Evolutionary conservation across 2,888 invertebrate genomes (phyloP).

Genomic region (Sminthurides aquaticus): DNA sequence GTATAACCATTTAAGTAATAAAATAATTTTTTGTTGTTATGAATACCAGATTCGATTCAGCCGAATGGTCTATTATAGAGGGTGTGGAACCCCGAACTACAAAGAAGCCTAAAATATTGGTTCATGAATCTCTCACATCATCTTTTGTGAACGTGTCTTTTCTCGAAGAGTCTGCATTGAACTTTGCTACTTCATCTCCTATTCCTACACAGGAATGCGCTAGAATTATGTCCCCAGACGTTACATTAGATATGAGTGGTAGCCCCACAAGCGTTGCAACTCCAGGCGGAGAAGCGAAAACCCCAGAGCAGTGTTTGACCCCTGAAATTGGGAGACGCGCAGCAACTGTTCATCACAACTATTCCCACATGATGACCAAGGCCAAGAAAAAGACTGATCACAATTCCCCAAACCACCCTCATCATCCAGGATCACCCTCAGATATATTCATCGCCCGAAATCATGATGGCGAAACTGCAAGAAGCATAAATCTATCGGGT

Average conservation of each 20-base stretch:
- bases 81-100: slow-evolving; percentile 2
- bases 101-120: slow-evolving; percentile 12
- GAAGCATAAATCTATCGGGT: not conserved
- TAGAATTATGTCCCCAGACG: not conserved
- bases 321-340: slow-evolving; percentile 28
- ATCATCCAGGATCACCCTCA: not conserved
- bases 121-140: slow-evolving; percentile 2
- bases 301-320: slow-evolving; percentile 8
- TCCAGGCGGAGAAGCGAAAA: not conserved
- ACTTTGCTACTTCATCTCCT: not conserved
- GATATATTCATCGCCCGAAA: not conserved
- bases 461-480: not conserved
- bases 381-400: not conserved
- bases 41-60: slow-evolving; percentile 11
- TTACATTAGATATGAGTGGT: not conserved
- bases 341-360: slow-evolving; percentile 11
- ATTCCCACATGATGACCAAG: not conserved
- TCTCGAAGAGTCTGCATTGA: not conserved
- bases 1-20: not conserved
- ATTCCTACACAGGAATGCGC: not conserved
- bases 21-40: not conserved
- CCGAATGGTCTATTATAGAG: slow-evolving; percentile 23
- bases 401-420: not conserved
- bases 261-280: not conserved
- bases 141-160: slow-evolving; percentile 20